Evolutionary conservation across 2,797 vertebrate genomes (phyloP).

Genomic region (Meriones psammophilus): DNA sequence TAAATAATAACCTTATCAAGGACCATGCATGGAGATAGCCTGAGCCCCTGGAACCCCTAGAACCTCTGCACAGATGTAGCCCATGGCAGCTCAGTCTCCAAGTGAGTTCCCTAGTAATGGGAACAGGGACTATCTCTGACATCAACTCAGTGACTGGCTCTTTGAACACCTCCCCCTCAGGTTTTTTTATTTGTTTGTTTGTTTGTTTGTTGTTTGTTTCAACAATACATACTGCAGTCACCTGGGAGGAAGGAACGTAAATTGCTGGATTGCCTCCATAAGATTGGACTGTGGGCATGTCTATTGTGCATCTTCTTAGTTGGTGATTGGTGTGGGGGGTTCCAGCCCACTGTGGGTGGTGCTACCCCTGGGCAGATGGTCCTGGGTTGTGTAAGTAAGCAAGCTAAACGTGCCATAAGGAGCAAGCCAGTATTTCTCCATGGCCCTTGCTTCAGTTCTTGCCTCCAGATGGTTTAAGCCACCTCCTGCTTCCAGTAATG

Average conservation of each 20-base stretch:
- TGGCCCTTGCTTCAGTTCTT: neutral
- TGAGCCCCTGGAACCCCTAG: too few species aligned
- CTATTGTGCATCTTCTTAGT: neutral
- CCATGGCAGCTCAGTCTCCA: too few species aligned
- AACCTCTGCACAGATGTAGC: too few species aligned
- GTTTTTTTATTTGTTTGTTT: neutral
- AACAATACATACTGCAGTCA: neutral
- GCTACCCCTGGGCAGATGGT: neutral
- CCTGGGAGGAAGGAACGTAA: too few species aligned
- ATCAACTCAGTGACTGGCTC: too few species aligned
- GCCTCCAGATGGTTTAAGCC: neutral
- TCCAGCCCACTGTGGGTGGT: neutral
- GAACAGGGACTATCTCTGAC: too few species aligned
- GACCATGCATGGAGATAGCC: too few species aligned
- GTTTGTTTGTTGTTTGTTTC: neutral
- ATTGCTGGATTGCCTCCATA: too few species aligned
- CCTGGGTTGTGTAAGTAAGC: neutral
- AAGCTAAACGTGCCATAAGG: neutral
- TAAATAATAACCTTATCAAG: neutral
- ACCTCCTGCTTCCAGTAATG: neutral
- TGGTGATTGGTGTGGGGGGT: neutral
- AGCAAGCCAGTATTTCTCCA: neutral
- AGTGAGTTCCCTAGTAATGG: too few species aligned
- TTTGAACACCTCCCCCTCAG: too few species aligned
- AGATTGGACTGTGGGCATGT: neutral